phyloP scores from a whole-genome alignment of 2,797 vertebrate genomes.

The Loris lydekkerianus region DNA sequence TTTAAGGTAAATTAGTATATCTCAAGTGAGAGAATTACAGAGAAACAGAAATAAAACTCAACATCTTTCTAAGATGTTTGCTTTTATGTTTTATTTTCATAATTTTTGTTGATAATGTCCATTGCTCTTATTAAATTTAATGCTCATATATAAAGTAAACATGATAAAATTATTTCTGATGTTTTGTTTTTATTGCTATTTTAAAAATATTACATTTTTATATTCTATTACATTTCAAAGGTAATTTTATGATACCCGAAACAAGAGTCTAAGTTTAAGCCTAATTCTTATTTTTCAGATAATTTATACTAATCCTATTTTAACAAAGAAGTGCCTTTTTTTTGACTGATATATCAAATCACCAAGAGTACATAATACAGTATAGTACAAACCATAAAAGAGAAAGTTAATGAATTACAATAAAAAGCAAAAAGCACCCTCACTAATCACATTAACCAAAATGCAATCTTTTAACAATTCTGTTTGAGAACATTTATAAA shows the following conservation, averaged over 20 bases:
- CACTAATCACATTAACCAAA: background rate
- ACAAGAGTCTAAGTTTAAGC: background rate
- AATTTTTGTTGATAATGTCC: background rate
- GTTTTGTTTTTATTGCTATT: background rate
- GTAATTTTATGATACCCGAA: background rate
- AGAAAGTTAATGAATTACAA: background rate
- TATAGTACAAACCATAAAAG: background rate
- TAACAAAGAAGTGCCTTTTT: conserved; percentile 27
- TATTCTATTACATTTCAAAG: background rate
- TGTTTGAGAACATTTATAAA: background rate
- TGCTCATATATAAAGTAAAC: background rate
- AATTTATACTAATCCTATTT: background rate
- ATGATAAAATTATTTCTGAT: background rate
- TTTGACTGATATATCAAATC: background rate
- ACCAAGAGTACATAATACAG: background rate
- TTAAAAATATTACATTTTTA: conserved; percentile 21
- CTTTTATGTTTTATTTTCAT: background rate
- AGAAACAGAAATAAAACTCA: background rate
- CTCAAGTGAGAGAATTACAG: background rate
- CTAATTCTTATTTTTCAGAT: background rate
- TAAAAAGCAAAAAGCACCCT: background rate
- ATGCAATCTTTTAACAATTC: background rate
- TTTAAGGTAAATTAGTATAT: background rate
- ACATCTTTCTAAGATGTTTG: background rate
- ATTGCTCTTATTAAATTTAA: background rate